These are phyloP conservation scores for Melipona bicolor DNA, from an alignment of 2,888 invertebrate species.

Conservation along the genomic window DNA sequence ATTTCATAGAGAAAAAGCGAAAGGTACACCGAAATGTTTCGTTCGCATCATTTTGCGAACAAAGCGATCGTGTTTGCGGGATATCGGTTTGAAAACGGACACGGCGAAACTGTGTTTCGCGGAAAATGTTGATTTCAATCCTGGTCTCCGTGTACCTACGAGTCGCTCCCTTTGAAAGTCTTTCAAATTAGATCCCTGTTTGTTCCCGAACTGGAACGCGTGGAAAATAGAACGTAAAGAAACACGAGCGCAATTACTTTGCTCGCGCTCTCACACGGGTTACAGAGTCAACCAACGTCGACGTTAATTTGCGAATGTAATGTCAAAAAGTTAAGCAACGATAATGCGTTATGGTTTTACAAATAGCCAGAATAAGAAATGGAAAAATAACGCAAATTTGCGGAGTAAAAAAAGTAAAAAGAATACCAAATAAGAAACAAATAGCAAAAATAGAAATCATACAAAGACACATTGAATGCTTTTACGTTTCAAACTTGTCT, in stretches of 20 bases:
- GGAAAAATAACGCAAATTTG: background rate
- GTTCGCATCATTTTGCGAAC: background rate
- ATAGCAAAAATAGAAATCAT: background rate
- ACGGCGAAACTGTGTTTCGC: background rate
- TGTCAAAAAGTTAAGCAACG: background rate
- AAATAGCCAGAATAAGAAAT: no score
- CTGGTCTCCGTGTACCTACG: background rate
- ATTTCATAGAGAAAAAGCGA: conserved; percentile 23
- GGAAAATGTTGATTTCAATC: conserved; percentile 30
- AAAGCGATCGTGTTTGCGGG: background rate
- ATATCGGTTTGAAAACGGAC: conserved; percentile 5
- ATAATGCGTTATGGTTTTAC: background rate
- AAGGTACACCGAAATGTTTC: conserved; percentile 4
- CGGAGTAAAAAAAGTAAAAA: background rate
- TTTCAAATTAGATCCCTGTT: conserved; percentile 26
- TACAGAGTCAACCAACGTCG: background rate
- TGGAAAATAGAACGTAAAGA: background rate
- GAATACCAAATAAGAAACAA: background rate
- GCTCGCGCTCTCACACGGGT: background rate
- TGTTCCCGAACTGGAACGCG: conserved; percentile 10
- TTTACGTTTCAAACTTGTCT: background rate
- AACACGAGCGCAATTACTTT: conserved; percentile 10
- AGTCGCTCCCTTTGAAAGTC: conserved; percentile 3
- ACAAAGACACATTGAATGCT: background rate
- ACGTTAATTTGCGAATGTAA: background rate